Base-by-base conservation (phyloP, 1,140 invertebrate species). In the Oryctes rhinoceros region DNA sequence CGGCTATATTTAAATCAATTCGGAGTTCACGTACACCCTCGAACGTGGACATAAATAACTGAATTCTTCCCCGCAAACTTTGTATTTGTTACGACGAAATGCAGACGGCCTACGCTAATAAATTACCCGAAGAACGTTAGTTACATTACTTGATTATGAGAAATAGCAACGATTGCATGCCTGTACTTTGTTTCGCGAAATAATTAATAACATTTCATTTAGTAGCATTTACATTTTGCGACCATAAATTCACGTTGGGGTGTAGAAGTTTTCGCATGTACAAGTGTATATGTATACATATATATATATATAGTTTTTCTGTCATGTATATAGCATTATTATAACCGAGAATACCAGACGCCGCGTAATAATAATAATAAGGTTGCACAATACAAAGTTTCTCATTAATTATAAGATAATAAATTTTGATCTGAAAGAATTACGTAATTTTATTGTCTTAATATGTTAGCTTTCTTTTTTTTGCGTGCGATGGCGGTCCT, bases 151-250 rank as follows among this genome's bases (percentile, higher is more conserved):
- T 71, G 65, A 71, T 71, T 71, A 71, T 71, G 65, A 71, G 65
- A 71, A 71, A 71, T 71, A 71, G 65, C 65, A 37, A 71, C 24
- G 65, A 71, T 71, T 37, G 65, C 65, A 71, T 71, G 65, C 65
- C 4, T 71, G 65, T 71, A 71, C 65, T 35, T 71, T 71, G 65
- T 71, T 13, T 71, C 65, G 24, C 65, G 10, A 71, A 71, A 71
- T 71, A 71, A 71, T 71, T 71, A 71, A 71, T 71, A 71, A 71
- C 65, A 71, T 71, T 71, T 71, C 65, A 71, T 71, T 71, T 71
- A 71, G 35, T 71, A 71, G 65, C 65, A 71, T 71, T 71, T 71
- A 71, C 65, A 35, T 71, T 71, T 71, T 24, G 20, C 65, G 65
- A 30, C 35, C 20, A 37, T 71, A 71, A 71, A 71, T 71, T 71